phyloP scores from a whole-genome alignment of 2,797 vertebrate species.

The Chanos chanos region DNA sequence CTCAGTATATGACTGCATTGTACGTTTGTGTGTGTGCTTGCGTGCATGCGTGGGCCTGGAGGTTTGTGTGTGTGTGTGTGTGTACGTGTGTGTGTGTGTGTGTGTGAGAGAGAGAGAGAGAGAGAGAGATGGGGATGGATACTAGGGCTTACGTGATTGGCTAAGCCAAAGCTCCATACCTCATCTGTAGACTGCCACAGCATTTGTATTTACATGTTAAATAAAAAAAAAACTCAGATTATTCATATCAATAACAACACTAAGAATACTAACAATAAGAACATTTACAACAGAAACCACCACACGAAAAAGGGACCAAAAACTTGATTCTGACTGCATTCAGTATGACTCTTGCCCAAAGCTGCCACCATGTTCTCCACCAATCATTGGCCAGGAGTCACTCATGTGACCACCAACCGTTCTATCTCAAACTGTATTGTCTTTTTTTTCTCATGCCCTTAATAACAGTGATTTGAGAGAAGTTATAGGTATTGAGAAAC shows the following conservation, averaged over 20 bases:
- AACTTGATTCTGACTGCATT: constrained; percentile 46
- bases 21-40: constrained; percentile 8
- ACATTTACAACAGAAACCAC: constrained; percentile 57
- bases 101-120: constrained; percentile 10
- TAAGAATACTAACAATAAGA: constrained; percentile 57
- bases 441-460: constrained; percentile 54
- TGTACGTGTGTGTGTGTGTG: constrained; percentile 20
- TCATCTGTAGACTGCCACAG: constrained; percentile 30
- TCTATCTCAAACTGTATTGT: constrained; percentile 13
- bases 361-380: constrained; percentile 23
- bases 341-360: constrained; percentile 24
- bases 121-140: no score
- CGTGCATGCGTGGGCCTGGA: constrained; percentile 5
- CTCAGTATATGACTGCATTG: constrained; percentile 19
- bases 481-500: constrained; percentile 60
- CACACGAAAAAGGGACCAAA: constrained; percentile 49
- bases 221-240: constrained; percentile 28
- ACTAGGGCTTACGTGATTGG: constrained; percentile 17
- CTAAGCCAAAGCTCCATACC: constrained; percentile 25
- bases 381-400: constrained; percentile 2
- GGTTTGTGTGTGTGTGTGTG: constrained; percentile 14
- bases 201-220: constrained; percentile 46
- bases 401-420: constrained; percentile 15
- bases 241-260: constrained; percentile 55
- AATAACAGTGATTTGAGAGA: constrained; percentile 45